Percentiles rank a stretch among this genome's conserved stretches.
These are phyloP conservation scores for Notolepis coatsorum DNA, from an alignment of 2,797 vertebrate genomes.

Conservation along the genomic window DNA sequence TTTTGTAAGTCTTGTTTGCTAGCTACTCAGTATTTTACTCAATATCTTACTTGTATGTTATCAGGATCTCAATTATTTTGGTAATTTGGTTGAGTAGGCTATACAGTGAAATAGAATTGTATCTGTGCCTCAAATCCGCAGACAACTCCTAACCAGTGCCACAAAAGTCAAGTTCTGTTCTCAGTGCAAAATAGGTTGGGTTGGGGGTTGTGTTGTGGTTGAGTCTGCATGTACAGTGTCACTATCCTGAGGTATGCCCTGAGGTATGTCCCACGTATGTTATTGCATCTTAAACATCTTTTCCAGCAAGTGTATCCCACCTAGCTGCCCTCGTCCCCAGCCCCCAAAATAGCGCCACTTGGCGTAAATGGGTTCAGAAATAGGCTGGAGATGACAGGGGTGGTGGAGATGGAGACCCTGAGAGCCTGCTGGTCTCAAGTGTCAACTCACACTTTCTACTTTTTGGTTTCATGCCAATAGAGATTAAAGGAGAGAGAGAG, in stretches of 20 bases:
- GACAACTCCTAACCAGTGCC: no score
- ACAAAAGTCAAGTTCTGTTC: no score
- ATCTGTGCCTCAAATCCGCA: no score
- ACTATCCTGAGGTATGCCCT: conserved; percentile 6
- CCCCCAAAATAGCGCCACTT: conserved; percentile 57
- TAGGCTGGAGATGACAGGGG: conserved; percentile 57
- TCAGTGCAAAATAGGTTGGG: not conserved
- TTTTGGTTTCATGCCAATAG: conserved; percentile 36
- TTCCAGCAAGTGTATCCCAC: conserved; percentile 33
- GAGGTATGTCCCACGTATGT: conserved; percentile 5
- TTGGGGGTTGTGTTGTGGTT: not conserved
- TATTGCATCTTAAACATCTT: conserved; percentile 30
- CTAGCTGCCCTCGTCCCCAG: not conserved
- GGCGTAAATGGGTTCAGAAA: conserved; percentile 57
- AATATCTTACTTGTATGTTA: no score
- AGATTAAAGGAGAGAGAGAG: no score
- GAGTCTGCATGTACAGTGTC: not conserved
- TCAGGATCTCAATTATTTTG: no score
- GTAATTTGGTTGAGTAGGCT: no score
- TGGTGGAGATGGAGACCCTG: conserved; percentile 41
- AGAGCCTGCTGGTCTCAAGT: conserved; percentile 52
- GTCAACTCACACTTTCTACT: conserved; percentile 59
- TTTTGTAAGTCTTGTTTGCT: no score
- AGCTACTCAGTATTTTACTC: no score
- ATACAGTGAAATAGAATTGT: no score